These are phyloP conservation scores for Plagodis pulveraria DNA, from an alignment of 2,888 invertebrate genomes.

Conservation along the genomic window DNA sequence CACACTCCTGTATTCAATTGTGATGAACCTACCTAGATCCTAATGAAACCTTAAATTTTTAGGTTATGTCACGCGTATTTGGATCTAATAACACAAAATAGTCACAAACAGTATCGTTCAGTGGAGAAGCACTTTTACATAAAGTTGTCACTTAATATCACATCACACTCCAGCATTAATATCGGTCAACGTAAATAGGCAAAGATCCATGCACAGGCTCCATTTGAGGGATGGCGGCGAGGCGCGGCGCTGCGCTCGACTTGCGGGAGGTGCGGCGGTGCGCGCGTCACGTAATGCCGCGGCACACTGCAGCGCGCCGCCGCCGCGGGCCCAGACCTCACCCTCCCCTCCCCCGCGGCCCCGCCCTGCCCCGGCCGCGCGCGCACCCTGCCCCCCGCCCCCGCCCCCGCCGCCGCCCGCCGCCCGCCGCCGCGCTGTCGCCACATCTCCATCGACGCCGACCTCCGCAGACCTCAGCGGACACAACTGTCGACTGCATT, in stretches of 20 bases:
- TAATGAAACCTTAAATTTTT: no score
- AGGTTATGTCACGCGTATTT: no score
- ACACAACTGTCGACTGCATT: not conserved
- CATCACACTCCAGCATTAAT: constrained; percentile 7
- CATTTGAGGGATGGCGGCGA: constrained; percentile 10
- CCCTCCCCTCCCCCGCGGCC: constrained; percentile 41
- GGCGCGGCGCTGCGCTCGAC: constrained; percentile 26
- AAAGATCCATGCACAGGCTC: constrained; percentile 11
- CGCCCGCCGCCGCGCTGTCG: not conserved
- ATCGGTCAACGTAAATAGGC: not conserved
- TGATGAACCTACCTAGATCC: no score
- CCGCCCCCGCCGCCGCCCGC: not conserved
- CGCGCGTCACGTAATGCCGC: constrained; percentile 59
- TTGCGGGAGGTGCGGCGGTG: constrained; percentile 15
- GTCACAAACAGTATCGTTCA: no score
- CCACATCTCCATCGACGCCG: not conserved
- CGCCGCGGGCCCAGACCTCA: constrained; percentile 29
- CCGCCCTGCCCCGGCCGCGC: not conserved
- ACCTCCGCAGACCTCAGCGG: not conserved
- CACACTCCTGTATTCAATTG: no score
- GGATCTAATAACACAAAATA: no score
- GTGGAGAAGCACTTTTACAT: not conserved
- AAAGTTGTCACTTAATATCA: not conserved
- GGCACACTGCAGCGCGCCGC: constrained; percentile 56
- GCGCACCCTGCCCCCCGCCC: not conserved